Evolutionary conservation across 1,140 invertebrate species (phyloP), one percentile per base, ranked within the genome.

Genomic region (Thaumetopoea pityocampa): DNA sequence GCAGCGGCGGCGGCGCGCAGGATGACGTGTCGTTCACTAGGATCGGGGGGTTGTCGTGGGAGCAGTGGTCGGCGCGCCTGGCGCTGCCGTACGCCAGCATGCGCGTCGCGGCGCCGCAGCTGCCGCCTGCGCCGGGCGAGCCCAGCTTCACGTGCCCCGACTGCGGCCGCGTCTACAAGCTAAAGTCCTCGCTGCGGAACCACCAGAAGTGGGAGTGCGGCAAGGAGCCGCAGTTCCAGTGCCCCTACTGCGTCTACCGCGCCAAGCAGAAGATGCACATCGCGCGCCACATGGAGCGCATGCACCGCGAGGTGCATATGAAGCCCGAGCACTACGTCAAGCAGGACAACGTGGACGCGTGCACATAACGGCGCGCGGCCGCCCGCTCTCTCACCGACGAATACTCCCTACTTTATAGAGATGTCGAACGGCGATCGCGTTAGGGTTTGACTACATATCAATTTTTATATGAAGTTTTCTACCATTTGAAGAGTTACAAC

Each of bases 131-230:
- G 2, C 55, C 59, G 45, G 77, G 76, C 51, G 72, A 74, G 55
- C 85, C 88, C 59, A 89, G 90, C 45, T 92, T 93, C 74, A 90
- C 91, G 59, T 94, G 91, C 74, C 87, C 91, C 7, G 91, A 92
- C 51, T 95, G 93, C 77, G 93, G 92, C 28, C 88, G 93, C 24
- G 89, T 92, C 28, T 95, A 95, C 82, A 94, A 94, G 70, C 86
- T 94, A 27, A 94, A 94, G 79, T 94, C 92, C 44, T 94, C 92
- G 57, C 85, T 95, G 64, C 87, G 93, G 11, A 95, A 94, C 68
- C 93, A 94, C 69, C 92, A 94, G 82, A 94, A 94, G 72, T 95
- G 93, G 93, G 93, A 95, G 71, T 95, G 93, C 74, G 92, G 92
- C 51, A 93, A 93, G 77, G 92, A 94, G 73, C 92, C 92, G 1